phyloP scores from a whole-genome alignment of 1,140 invertebrate species.

The Pseudomyrmex pallidus region DNA sequence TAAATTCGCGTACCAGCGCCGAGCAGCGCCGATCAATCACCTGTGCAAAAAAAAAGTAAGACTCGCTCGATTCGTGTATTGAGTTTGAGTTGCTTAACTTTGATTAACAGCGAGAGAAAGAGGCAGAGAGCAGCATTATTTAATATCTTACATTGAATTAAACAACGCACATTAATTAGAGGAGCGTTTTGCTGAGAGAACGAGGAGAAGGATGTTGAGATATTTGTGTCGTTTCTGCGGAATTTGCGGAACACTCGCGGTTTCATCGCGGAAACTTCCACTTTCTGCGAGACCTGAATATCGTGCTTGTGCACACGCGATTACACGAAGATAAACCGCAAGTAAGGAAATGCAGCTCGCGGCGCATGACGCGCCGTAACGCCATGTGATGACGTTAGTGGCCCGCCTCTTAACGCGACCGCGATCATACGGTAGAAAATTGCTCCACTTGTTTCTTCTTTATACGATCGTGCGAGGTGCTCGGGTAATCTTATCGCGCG shows the following conservation, averaged over 20 bases:
- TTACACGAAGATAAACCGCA: slow-evolving; percentile 59
- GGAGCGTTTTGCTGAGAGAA: neutral
- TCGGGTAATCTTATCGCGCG: slow-evolving; percentile 37
- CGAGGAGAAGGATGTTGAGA: neutral
- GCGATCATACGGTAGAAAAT: neutral
- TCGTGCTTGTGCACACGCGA: slow-evolving; percentile 16
- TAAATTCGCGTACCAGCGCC: slow-evolving; percentile 6
- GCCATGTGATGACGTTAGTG: slow-evolving; percentile 34
- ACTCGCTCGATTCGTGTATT: no score
- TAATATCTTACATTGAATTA: no score
- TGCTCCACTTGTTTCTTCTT: slow-evolving; percentile 7
- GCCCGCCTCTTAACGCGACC: slow-evolving; percentile 15
- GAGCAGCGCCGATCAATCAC: neutral
- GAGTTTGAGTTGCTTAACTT: no score
- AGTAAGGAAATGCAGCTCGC: slow-evolving; percentile 47
- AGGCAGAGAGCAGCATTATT: no score
- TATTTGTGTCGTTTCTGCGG: neutral
- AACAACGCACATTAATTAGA: no score
- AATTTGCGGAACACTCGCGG: neutral
- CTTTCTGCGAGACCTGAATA: slow-evolving; percentile 15
- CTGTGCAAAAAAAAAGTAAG: neutral
- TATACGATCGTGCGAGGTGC: slow-evolving; percentile 7
- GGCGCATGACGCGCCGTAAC: slow-evolving; percentile 24
- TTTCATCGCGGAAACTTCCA: slow-evolving; percentile 17
- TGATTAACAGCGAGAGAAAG: no score